These are phyloP conservation scores for Amphiprion ocellaris DNA, from an alignment of 2,113 vertebrate genomes.

Conservation along the genomic window DNA sequence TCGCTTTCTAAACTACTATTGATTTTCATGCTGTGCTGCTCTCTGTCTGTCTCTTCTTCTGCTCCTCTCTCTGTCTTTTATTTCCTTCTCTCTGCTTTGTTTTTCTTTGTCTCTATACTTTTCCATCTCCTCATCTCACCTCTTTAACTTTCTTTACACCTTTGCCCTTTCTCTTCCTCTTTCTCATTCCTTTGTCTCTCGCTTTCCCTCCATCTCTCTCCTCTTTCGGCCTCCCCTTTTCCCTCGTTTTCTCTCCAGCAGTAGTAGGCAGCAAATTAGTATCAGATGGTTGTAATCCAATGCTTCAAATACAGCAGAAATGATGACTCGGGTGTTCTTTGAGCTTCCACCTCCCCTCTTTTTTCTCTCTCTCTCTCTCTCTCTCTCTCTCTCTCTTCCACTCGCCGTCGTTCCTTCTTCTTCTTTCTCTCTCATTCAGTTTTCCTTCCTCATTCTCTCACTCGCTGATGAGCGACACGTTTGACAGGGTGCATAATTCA, in stretches of 20 bases:
- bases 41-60: neutral
- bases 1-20: slow-evolving; percentile 79
- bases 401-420: slow-evolving; percentile 69
- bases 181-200: slow-evolving; percentile 37
- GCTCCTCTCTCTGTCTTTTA: neutral
- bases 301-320: slow-evolving; percentile 92
- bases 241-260: slow-evolving; percentile 76
- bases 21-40: slow-evolving; percentile 69
- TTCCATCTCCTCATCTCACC: neutral
- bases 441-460: slow-evolving; percentile 31
- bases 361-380: slow-evolving; percentile 13
- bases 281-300: slow-evolving; percentile 98
- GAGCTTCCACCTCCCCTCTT: slow-evolving; percentile 57
- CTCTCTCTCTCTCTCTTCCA: slow-evolving; percentile 30
- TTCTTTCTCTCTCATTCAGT: slow-evolving; percentile 36
- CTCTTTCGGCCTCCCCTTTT: slow-evolving; percentile 29
- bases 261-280: slow-evolving; percentile 91
- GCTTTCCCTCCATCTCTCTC: slow-evolving; percentile 43
- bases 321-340: slow-evolving; percentile 92
- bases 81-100: neutral
- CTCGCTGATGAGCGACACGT: slow-evolving; percentile 89
- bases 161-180: neutral
- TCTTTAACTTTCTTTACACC: slow-evolving; percentile 1
- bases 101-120: slow-evolving; percentile 4
- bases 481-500: slow-evolving; percentile 97